phyloP scores from a whole-genome alignment of 2,113 vertebrate genomes.

The Mola mola region DNA sequence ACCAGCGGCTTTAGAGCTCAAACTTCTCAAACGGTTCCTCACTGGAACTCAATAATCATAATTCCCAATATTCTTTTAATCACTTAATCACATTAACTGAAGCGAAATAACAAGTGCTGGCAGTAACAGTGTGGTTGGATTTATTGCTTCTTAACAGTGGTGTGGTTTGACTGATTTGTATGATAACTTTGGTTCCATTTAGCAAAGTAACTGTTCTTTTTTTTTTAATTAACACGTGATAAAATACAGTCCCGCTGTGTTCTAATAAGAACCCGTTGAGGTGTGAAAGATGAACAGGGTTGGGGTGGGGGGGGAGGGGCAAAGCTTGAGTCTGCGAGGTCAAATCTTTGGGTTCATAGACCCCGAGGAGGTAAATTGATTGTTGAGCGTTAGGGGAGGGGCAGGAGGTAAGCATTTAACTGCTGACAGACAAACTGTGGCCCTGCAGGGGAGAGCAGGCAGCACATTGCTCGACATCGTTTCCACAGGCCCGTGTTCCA shows the following conservation, averaged over 20 bases:
- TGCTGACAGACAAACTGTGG: slow-evolving; percentile 77
- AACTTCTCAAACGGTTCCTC: too few relatives aligned
- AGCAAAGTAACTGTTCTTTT: too few relatives aligned
- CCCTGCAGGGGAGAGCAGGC: slow-evolving; percentile 71
- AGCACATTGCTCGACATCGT: slow-evolving; percentile 73
- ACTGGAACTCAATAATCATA: too few relatives aligned
- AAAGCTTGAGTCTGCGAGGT: slow-evolving; percentile 71
- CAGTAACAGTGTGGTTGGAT: too few relatives aligned
- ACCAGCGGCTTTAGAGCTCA: too few relatives aligned
- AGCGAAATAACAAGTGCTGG: too few relatives aligned
- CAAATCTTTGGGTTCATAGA: slow-evolving; percentile 75
- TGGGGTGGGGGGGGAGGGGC: slow-evolving; percentile 24
- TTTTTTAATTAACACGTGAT: too few relatives aligned
- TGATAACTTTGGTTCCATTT: not conserved
- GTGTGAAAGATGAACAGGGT: slow-evolving; percentile 56
- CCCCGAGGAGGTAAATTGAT: slow-evolving; percentile 78
- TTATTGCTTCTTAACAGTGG: too few relatives aligned
- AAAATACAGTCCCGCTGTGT: slow-evolving; percentile 14
- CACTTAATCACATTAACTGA: too few relatives aligned
- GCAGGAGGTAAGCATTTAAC: slow-evolving; percentile 73
- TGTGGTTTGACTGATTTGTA: too few relatives aligned
- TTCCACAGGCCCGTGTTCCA: slow-evolving; percentile 73
- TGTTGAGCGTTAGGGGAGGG: slow-evolving; percentile 73
- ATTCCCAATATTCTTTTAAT: too few relatives aligned
- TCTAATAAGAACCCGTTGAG: slow-evolving; percentile 70